Evolutionary conservation across 2,113 vertebrate species (phyloP).

Genomic region (Cercopithecus mona): DNA sequence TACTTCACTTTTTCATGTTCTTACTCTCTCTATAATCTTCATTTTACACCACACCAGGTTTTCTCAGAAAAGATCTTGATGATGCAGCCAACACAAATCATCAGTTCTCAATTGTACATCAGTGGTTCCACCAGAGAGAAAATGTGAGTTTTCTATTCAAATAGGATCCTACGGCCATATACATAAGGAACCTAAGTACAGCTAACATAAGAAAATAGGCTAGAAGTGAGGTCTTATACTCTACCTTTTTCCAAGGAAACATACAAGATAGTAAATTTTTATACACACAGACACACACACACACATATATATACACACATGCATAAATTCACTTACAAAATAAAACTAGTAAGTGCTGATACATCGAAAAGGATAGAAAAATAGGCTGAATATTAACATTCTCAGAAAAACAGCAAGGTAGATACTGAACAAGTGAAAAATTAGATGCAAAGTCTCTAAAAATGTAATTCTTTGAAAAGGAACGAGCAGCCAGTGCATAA

Average conservation of each 20-base stretch:
- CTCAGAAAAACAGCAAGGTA: slow-evolving; percentile 8
- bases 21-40: background rate
- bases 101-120: background rate
- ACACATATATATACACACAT: background rate
- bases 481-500: background rate
- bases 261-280: background rate
- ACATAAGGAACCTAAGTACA: background rate
- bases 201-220: background rate
- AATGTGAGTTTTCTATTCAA: background rate
- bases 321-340: background rate
- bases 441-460: background rate
- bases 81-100: background rate
- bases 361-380: background rate
- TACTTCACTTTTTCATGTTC: background rate
- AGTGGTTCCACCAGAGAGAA: background rate
- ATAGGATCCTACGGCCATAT: background rate
- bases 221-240: too few relatives aligned
- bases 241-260: background rate
- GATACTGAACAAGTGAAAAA: background rate
- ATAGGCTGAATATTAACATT: background rate
- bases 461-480: background rate
- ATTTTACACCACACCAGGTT: background rate
- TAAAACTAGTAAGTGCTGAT: background rate
- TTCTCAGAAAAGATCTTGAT: background rate
- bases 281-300: too few relatives aligned